Conservation (phyloP, 2,797 vertebrate genomes). For the Danio choprae region DNA sequence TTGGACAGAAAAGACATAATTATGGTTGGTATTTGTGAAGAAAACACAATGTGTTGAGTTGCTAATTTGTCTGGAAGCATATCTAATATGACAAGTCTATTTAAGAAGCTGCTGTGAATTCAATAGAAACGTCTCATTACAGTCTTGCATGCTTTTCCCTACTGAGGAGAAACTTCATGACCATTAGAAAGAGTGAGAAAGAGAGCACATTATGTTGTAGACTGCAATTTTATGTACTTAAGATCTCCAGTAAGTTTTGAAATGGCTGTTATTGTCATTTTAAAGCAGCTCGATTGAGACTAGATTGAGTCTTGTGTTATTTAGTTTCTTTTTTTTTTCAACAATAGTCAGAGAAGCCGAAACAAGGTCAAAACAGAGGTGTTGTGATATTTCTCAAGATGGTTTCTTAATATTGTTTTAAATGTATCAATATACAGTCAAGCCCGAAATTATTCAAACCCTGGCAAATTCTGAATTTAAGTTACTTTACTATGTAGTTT, state of each 20-base stretch:
- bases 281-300: neutral
- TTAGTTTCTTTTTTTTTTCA: neutral
- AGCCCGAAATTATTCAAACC: too few species aligned
- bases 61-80: conserved; percentile 64
- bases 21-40: conserved; percentile 58
- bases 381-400: neutral
- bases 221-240: conserved; percentile 60
- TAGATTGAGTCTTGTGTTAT: neutral
- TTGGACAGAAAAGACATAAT: conserved; percentile 63
- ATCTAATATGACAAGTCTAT: conserved; percentile 66
- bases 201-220: conserved; percentile 47
- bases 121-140: conserved; percentile 68
- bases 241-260: conserved; percentile 38
- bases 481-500: too few species aligned
- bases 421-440: too few species aligned
- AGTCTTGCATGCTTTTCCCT: conserved; percentile 45
- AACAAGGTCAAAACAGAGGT: neutral
- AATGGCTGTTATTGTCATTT: conserved; percentile 31
- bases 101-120: conserved; percentile 67
- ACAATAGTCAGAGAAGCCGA: neutral
- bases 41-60: conserved; percentile 63
- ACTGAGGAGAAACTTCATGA: conserved; percentile 61
- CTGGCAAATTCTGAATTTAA: too few species aligned
- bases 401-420: too few species aligned
- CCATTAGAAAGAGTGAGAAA: conserved; percentile 62